phyloP scores from a whole-genome alignment of 2,113 vertebrate genomes.

The Podarcis cretensis region DNA sequence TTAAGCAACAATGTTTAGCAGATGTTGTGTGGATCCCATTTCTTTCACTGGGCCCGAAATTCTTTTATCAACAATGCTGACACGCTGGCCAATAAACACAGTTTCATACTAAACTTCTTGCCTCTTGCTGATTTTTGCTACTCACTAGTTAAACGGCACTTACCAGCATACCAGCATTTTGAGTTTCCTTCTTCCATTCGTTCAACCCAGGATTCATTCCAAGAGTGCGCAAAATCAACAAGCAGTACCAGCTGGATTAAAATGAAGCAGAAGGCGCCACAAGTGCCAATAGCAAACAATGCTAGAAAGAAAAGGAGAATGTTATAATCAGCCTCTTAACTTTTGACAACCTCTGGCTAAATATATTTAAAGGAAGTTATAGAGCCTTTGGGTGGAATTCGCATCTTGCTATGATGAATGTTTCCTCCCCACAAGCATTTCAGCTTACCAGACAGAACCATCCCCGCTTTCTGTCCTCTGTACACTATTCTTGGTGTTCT shows the following conservation, averaged over 20 bases:
- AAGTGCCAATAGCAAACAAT: slow-evolving; percentile 85
- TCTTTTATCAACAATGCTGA: not conserved
- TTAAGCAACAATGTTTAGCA: not conserved
- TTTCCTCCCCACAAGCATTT: too few species aligned
- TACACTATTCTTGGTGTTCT: too few species aligned
- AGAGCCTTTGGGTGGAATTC: not conserved
- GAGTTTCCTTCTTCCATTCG: slow-evolving; percentile 87
- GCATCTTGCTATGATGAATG: not conserved
- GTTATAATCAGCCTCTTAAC: not conserved
- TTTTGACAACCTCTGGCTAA: not conserved
- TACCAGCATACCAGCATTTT: slow-evolving; percentile 90
- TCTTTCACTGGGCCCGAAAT: not conserved
- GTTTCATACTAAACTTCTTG: not conserved
- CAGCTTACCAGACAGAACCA: too few species aligned
- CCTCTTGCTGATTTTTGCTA: not conserved
- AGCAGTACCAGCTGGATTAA: slow-evolving; percentile 93
- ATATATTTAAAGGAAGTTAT: not conserved
- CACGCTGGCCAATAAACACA: not conserved
- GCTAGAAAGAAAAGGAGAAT: slow-evolving; percentile 69
- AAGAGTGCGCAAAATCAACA: slow-evolving; percentile 90
- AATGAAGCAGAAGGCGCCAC: slow-evolving; percentile 87
- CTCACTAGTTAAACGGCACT: slow-evolving; percentile 40
- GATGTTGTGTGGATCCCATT: not conserved
- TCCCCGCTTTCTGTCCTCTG: too few species aligned
- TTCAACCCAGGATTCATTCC: slow-evolving; percentile 88